Percentiles rank a stretch among this genome's conserved stretches.
Evolutionary conservation across 2,888 invertebrate genomes (phyloP).

Genomic region (Dysmachus trigonus): DNA sequence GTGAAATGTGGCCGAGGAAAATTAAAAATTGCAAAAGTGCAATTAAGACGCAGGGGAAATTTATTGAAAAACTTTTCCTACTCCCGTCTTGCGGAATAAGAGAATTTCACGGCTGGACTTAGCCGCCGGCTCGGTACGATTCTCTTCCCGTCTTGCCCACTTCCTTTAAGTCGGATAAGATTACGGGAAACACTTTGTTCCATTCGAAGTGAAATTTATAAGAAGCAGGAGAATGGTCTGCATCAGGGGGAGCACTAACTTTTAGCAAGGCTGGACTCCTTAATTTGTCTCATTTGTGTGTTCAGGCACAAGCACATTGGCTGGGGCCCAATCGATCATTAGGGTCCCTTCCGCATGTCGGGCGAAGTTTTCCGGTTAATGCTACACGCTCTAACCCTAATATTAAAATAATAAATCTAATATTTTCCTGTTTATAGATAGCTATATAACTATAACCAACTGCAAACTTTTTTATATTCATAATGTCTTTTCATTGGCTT

Average conservation of each 20-base stretch:
- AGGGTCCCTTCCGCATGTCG: neutral
- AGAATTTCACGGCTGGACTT: slow-evolving; percentile 11
- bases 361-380: neutral
- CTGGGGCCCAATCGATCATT: neutral
- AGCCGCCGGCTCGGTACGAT: slow-evolving; percentile 35
- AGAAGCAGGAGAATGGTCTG: neutral
- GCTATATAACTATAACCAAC: too few species aligned
- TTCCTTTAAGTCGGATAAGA: neutral
- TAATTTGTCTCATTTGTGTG: neutral
- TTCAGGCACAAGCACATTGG: neutral
- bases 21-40: slow-evolving; percentile 53
- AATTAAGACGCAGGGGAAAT: slow-evolving; percentile 53
- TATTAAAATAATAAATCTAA: neutral
- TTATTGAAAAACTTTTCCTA: slow-evolving; percentile 53
- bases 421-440: neutral
- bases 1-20: slow-evolving; percentile 51
- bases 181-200: neutral
- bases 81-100: neutral
- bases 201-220: neutral
- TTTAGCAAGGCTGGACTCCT: neutral
- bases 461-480: too few species aligned
- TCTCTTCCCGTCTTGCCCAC: neutral
- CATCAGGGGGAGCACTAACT: neutral
- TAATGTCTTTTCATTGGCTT: too few species aligned
- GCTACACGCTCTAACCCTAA: neutral